Conservation (phyloP, 2,113 vertebrate genomes). For the Platycercus adscitus region DNA sequence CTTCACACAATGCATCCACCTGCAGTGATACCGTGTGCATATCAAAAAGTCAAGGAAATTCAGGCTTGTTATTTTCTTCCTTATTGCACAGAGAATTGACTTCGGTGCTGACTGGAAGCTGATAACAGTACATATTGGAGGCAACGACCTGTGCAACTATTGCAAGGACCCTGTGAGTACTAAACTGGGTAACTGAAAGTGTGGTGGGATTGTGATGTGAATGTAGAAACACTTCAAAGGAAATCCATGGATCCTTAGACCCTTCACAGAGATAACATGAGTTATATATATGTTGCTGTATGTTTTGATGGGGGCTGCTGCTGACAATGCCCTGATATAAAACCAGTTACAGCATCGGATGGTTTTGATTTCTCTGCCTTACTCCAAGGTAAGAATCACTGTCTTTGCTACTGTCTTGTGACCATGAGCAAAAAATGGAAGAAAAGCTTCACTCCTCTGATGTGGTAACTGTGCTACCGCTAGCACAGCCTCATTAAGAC, state of each 20-base stretch:
- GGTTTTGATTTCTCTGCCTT: neutral
- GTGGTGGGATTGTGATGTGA: neutral
- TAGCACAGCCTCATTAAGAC: neutral
- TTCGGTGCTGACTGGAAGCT: conserved; percentile 91
- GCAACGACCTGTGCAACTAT: conserved; percentile 86
- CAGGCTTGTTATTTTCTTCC: neutral
- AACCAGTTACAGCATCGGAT: neutral
- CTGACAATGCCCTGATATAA: neutral
- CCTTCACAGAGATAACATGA: neutral
- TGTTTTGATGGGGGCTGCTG: neutral
- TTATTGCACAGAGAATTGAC: conserved; percentile 79
- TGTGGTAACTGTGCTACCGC: neutral
- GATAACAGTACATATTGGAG: conserved; percentile 87
- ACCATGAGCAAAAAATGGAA: neutral
- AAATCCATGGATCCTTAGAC: neutral
- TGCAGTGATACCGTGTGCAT: neutral
- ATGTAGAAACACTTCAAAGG: neutral
- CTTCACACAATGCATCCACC: neutral
- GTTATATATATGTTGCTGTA: neutral
- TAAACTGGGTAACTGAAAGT: neutral
- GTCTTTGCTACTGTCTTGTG: neutral
- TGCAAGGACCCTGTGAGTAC: conserved; percentile 86
- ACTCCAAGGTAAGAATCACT: neutral
- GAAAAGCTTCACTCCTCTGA: neutral
- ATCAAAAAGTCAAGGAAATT: neutral